phyloP scores from a whole-genome alignment of 1,140 invertebrate species.

The Drosophila lacertosa region DNA sequence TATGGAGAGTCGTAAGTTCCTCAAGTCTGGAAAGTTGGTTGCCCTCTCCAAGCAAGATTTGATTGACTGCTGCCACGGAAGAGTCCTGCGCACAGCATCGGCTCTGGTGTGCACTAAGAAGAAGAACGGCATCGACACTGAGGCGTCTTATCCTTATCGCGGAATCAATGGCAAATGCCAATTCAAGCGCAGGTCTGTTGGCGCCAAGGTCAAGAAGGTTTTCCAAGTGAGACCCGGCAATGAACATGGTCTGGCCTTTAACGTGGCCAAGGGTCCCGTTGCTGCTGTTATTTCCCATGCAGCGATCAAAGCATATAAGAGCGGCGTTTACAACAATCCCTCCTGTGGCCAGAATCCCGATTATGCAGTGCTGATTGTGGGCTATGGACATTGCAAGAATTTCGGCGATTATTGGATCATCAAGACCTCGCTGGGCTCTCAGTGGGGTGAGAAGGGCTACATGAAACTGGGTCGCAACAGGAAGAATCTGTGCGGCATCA shows the following conservation, averaged over 20 bases:
- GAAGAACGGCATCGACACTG: conserved; percentile 10
- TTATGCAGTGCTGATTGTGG: conserved; percentile 28
- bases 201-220: not conserved
- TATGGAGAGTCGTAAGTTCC: conserved; percentile 19
- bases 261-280: conserved; percentile 16
- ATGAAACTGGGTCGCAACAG: conserved; percentile 19
- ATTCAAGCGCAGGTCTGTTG: not conserved
- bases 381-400: conserved; percentile 6
- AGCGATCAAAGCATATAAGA: not conserved
- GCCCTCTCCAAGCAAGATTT: conserved; percentile 27
- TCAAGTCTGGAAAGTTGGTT: not conserved
- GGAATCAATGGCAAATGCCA: not conserved
- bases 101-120: not conserved
- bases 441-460: conserved; percentile 23
- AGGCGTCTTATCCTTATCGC: conserved; percentile 19
- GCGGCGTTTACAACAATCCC: conserved; percentile 1
- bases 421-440: conserved; percentile 11
- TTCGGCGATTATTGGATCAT: conserved; percentile 25
- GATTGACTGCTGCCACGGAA: conserved; percentile 4
- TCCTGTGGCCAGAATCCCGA: not conserved
- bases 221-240: not conserved
- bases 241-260: not conserved
- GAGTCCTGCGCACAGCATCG: not conserved
- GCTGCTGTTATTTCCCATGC: conserved; percentile 9
- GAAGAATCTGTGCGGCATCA: conserved; percentile 25